These are phyloP conservation scores for Coracopsis vasa DNA, from an alignment of 2,113 vertebrate species.

Conservation along the genomic window DNA sequence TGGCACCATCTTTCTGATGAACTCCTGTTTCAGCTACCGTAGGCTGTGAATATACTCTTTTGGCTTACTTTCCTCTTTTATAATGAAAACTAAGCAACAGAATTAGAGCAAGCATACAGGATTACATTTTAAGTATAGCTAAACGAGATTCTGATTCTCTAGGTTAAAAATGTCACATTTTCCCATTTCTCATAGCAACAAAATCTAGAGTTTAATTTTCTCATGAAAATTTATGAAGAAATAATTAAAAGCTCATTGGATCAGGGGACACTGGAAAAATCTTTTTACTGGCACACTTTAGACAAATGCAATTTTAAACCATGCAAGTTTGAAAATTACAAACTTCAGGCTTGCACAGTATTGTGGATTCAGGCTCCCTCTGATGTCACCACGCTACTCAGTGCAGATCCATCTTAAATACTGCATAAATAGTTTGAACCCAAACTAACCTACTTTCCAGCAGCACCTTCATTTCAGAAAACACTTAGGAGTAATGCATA, in stretches of 20 bases:
- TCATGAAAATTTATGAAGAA: conserved; percentile 47
- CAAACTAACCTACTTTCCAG: background rate
- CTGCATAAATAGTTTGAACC: background rate
- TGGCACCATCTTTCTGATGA: background rate
- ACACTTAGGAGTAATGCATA: background rate
- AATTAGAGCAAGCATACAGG: background rate
- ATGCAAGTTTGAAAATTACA: background rate
- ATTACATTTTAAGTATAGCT: conserved; percentile 11
- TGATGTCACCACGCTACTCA: background rate
- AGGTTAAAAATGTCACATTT: background rate
- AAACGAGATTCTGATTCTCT: background rate
- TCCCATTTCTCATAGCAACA: background rate
- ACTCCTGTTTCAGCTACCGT: background rate
- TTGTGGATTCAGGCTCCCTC: background rate
- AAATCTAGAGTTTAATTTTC: conserved; percentile 33
- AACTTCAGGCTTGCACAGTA: background rate
- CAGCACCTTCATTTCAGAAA: background rate
- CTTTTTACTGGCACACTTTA: background rate
- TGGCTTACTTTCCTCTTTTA: background rate
- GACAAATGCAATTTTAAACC: background rate
- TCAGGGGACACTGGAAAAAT: conserved; percentile 5
- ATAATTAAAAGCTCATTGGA: conserved; percentile 19
- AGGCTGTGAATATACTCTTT: background rate
- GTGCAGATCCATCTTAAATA: background rate
- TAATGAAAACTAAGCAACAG: background rate